Base-by-base conservation (phyloP, 2,888 invertebrate species). In the Plebejus argus region DNA sequence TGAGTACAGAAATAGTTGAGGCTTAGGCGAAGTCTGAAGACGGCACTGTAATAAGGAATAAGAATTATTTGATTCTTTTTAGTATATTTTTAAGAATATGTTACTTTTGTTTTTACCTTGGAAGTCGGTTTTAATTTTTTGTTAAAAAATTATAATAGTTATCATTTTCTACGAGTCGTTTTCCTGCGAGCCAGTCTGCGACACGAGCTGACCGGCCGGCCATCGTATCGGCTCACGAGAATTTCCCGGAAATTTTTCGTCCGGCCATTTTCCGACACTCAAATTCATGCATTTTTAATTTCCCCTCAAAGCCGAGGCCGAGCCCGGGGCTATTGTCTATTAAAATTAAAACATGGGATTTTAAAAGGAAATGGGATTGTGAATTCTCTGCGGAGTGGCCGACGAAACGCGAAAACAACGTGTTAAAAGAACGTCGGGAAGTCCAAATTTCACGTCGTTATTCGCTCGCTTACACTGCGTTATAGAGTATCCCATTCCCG, bases 241-340 rank as follows among this genome's bases (percentile, higher is more conserved):
- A 66, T 66, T 23, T 61, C 28, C 66, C 28, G 12, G 15, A 12
- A 5, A 28, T 28, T 66, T 66, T 66, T 28, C 28, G 66, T 18
- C 28, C 66, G 28, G 66, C 15, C 28, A 66, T 15, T 28, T 33
- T 28, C 28, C 66, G 66, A 66, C 66, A 66, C 66, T 28, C 28
- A 18, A 33, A 66, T 28, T 66, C 66, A 33, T 66, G 28, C 66
- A 66, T 66, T 66, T 66, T 33, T 33, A 66, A 66, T 66, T 66
- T 66, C 66, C 28, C 28, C 6, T 66, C 23, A 33, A 33, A 66
- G 33, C 28, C 66, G 28, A 66, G 15, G 66, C 66, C 18, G 66
- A 18, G 66, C 66, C 66, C 66, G 66, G 28, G 66, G 66, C 66
- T 33, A 28, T 66, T 33, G 66, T 66, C 28, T 15, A 66, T 66